These are phyloP conservation scores for Heliconius hewitsoni DNA, from an alignment of 1,140 invertebrate genomes.

Conservation along the genomic window DNA sequence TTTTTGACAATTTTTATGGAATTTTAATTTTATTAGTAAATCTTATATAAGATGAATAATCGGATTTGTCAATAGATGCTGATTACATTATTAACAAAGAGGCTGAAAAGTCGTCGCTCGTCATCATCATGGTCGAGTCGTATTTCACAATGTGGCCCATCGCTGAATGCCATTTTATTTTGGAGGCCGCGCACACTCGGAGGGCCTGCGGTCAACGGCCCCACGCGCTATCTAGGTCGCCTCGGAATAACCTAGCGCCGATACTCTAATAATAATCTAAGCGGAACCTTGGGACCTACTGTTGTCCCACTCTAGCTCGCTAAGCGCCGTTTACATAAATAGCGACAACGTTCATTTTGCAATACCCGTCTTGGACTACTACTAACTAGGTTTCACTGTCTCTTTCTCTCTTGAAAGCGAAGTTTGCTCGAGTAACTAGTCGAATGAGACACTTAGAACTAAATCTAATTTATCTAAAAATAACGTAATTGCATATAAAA, in stretches of 20 bases:
- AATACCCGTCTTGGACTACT: conserved; percentile 54
- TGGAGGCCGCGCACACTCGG: conserved; percentile 71
- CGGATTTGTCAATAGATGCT: conserved; percentile 50
- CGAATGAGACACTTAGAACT: conserved; percentile 55
- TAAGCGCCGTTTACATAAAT: conserved; percentile 51
- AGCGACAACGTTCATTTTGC: conserved; percentile 66
- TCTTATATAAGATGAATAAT: conserved; percentile 29
- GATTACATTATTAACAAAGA: conserved; percentile 63
- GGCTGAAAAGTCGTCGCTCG: conserved; percentile 46
- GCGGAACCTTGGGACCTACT: conserved; percentile 67
- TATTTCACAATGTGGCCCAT: conserved; percentile 78
- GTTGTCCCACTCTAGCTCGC: conserved; percentile 70
- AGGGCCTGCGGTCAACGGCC: conserved; percentile 79
- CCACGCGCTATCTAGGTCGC: conserved; percentile 77
- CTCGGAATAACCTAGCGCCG: conserved; percentile 80
- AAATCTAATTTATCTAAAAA: conserved; percentile 31
- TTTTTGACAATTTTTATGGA: not conserved
- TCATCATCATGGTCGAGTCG: conserved; percentile 63
- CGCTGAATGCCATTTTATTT: conserved; percentile 80
- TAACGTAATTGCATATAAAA: not conserved
- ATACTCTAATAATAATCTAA: conserved; percentile 80
- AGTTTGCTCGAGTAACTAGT: conserved; percentile 50
- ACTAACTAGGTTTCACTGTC: conserved; percentile 61
- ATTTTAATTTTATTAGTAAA: not conserved
- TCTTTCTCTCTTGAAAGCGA: conserved; percentile 64